A percentile compares a stretch with the other conserved stretches of the same genome.
Conservation (phyloP, 2,888 invertebrate species). For the Copidosoma aretas region DNA sequence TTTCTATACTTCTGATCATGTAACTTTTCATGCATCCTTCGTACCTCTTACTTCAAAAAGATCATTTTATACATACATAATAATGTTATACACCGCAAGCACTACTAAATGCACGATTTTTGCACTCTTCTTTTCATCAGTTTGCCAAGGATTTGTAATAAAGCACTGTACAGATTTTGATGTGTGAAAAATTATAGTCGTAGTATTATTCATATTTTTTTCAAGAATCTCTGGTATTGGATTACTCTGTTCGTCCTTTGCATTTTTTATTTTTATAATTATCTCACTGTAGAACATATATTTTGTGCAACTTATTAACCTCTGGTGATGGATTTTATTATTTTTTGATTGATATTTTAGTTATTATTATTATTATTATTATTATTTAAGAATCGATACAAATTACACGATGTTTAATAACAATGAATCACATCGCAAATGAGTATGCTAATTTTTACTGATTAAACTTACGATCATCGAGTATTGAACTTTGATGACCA, state of each 20-base stretch:
- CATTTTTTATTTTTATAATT: neutral
- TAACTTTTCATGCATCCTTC: no score
- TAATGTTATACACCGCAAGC: neutral
- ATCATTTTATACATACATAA: neutral
- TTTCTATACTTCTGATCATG: no score
- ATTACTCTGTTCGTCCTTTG: neutral
- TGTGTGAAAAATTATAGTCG: neutral
- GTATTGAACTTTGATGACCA: no score
- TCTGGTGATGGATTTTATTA: constrained; percentile 32
- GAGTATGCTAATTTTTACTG: no score
- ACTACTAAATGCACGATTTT: constrained; percentile 19
- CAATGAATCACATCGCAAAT: no score
- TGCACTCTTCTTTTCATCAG: constrained; percentile 4
- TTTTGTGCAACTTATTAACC: constrained; percentile 24
- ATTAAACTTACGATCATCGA: no score
- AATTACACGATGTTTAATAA: no score
- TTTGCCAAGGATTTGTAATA: no score
- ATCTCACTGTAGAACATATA: neutral
- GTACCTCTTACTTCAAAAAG: no score
- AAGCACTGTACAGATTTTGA: neutral
- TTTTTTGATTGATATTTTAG: constrained; percentile 1
- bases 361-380: no score
- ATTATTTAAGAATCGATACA: no score
- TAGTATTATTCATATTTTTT: neutral
- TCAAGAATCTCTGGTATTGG: constrained; percentile 33